Base-by-base conservation (phyloP, 2,888 invertebrate genomes). In the Papilio demoleus region DNA sequence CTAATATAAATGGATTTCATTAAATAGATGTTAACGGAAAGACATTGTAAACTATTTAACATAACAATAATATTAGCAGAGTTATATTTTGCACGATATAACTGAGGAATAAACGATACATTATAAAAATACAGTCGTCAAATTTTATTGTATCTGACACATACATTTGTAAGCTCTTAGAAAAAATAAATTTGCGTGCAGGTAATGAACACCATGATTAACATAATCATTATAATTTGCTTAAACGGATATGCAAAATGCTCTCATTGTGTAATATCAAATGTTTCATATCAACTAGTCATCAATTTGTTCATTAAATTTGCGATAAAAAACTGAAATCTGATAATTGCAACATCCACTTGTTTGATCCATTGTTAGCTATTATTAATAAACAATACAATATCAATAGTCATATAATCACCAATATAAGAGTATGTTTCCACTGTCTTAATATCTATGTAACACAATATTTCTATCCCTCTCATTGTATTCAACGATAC, bases 361-460 rank as follows among this genome's bases (percentile, higher is more conserved):
- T 53, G 50, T n/a, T 8, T 11, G 2, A 14, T 50, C 59, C 50
- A 70, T 70, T 70, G 67, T 70, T 58, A 24, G 31, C 53, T 67
- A 70, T 66, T 67, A 67, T 70, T 63, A 60, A 63, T 59, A 50
- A 63, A 65, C 69, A 58, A 53, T 65, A 53, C 31, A 47, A 47
- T 47, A 45, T 50, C 56, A 60, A 65, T 47, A 61, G 31, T 61
- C 17, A 42, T n/a, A n/a, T n/a, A n/a, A n/a, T n/a, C n/a, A n/a
- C n/a, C n/a, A n/a, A n/a, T n/a, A n/a, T n/a, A n/a, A n/a, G n/a
- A n/a, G n/a, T n/a, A n/a, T n/a, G n/a, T n/a, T n/a, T 19, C 3
- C 19, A 45, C 45, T 11, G 45, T 19, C 19, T 45, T 42, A 42
- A 45, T 8, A 17, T 40, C 3, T 40, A n/a, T n/a, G 4, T 40